phyloP scores from a whole-genome alignment of 2,113 vertebrate species.

The Amazona guildingii region DNA sequence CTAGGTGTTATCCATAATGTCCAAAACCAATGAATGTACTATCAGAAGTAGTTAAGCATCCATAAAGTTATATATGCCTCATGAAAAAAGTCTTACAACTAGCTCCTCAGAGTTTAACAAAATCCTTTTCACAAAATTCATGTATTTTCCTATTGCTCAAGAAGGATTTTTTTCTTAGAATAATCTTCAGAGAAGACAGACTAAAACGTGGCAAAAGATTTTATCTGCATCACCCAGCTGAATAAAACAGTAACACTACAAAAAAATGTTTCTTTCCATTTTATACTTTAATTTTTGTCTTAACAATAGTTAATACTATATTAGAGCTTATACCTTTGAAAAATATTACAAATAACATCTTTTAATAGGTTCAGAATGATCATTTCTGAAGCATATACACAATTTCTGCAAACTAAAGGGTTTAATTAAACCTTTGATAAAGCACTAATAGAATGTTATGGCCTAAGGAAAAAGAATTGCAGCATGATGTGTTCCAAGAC shows the following conservation, averaged over 20 bases:
- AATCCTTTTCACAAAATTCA: not conserved
- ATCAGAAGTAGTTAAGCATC: not conserved
- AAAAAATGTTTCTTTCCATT: not conserved
- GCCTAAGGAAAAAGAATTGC: slow-evolving; percentile 45
- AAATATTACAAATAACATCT: not conserved
- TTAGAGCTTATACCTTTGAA: not conserved
- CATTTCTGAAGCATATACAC: not conserved
- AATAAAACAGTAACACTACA: not conserved
- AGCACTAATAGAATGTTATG: slow-evolving; percentile 24
- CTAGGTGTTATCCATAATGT: not conserved
- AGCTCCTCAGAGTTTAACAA: not conserved
- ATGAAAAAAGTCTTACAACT: not conserved
- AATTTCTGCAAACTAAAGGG: slow-evolving; percentile 12
- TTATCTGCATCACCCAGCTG: not conserved
- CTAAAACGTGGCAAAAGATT: not conserved
- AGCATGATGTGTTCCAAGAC: slow-evolving; percentile 16
- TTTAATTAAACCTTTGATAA: slow-evolving; percentile 54
- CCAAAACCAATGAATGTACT: not conserved
- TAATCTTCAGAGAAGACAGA: not conserved
- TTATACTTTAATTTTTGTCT: not conserved
- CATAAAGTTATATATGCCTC: not conserved
- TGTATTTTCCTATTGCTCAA: not conserved
- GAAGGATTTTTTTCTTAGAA: not conserved
- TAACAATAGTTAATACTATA: not conserved
- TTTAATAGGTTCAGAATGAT: not conserved